Evolutionary conservation across 2,888 invertebrate genomes (phyloP), one percentile per base, ranked within the genome.

Genomic region (Caenorhabditis afra): DNA sequence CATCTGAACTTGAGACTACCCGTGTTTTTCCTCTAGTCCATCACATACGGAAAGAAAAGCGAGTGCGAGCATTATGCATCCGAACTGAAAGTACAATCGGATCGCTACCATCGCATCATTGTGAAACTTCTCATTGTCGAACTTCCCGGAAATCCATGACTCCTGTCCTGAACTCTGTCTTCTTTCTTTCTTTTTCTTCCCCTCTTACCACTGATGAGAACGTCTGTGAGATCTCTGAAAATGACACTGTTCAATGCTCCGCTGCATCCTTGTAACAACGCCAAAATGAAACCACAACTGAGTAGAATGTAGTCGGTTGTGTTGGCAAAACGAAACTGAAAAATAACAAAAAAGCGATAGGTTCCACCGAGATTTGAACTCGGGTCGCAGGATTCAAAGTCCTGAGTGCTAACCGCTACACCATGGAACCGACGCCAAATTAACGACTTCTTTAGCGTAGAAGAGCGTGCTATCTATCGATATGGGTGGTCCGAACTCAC

Each of bases 371-470:
- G 64, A 71, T 81, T 82, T 71, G 82, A 84, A 82, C 84, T 82
- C 82, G 77, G 68, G 81, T 82, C 81, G 81, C 82, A 79, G 84
- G 84, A 82, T 81, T 81, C 81, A 81, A 75, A 82, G 84, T 82
- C 82, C 82, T 81, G 81, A 79, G 81, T 83, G 81, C 79, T 81
- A 83, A 81, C 77, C 81, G 67, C 76, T 83, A 81, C 81, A 83
- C 83, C 79, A 79, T 58, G 64, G 64, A 77, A 70, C 68, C 70
- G 58, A 18, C 29, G 37, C n/a, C n/a, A n/a, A n/a, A n/a, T n/a
- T n/a, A n/a, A n/a, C n/a, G n/a, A n/a, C n/a, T n/a, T n/a, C n/a
- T n/a, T n/a, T n/a, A n/a, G n/a, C n/a, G n/a, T n/a, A n/a, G n/a
- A n/a, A n/a, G n/a, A n/a, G n/a, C n/a, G n/a, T n/a, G n/a, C n/a